Percentiles rank a stretch among this genome's conserved stretches.
These are phyloP conservation scores for Streptopelia turtur DNA, from an alignment of 2,797 vertebrate genomes.

Conservation along the genomic window DNA sequence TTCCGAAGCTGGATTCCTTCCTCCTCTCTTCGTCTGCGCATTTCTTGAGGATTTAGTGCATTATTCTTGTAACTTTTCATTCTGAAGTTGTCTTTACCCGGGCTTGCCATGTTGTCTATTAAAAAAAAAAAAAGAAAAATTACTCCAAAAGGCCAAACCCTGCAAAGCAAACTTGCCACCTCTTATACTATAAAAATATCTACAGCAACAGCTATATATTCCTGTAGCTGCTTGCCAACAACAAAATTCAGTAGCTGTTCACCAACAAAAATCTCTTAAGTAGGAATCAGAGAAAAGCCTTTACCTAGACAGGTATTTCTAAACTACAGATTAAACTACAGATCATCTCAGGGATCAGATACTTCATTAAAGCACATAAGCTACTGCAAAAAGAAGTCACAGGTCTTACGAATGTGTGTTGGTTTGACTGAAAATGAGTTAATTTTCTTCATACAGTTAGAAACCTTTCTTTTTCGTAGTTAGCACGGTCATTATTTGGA, in stretches of 20 bases:
- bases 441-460: too few relatives aligned
- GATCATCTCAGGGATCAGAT: neutral
- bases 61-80: slow-evolving; percentile 97
- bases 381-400: neutral
- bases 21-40: slow-evolving; percentile 92
- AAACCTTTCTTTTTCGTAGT: too few relatives aligned
- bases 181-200: neutral
- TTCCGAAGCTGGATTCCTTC: slow-evolving; percentile 93
- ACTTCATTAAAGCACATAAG: neutral
- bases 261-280: neutral
- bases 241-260: too few relatives aligned
- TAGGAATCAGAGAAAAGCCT: neutral
- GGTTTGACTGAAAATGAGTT: too few relatives aligned
- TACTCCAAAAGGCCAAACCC: neutral
- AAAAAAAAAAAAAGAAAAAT: slow-evolving; percentile 16
- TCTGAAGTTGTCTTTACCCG: slow-evolving; percentile 88
- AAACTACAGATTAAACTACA: neutral
- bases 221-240: neutral
- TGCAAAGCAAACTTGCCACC: neutral
- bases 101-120: slow-evolving; percentile 87
- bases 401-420: neutral
- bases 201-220: neutral
- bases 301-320: neutral
- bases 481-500: too few relatives aligned
- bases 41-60: slow-evolving; percentile 92